Evolutionary conservation across 2,113 vertebrate genomes (phyloP).

Genomic region (Odontesthes bonariensis): DNA sequence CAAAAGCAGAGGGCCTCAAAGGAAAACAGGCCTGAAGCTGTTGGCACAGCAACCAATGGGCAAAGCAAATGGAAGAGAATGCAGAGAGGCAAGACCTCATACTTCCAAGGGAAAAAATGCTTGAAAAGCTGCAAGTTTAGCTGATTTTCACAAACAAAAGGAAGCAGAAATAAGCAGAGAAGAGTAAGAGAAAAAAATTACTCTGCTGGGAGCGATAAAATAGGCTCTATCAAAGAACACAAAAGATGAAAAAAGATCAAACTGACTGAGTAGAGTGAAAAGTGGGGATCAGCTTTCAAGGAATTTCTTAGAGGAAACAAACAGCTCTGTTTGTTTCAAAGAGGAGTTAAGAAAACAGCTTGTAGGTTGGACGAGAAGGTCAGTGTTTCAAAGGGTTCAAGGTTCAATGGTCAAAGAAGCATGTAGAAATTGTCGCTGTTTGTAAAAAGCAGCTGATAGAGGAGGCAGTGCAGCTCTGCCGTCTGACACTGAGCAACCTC

Average conservation of each 20-base stretch:
- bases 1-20: conserved; percentile 33
- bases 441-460: conserved; percentile 15
- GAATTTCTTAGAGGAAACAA: not conserved
- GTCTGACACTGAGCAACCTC: conserved; percentile 12
- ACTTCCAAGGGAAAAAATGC: not conserved
- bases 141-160: conserved; percentile 9
- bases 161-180: not conserved
- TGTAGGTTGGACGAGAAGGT: not conserved
- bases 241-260: conserved; percentile 5
- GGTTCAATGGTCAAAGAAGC: not conserved
- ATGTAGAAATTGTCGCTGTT: not conserved
- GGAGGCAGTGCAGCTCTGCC: conserved; percentile 10
- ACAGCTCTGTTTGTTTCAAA: not conserved
- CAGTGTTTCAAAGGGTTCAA: not conserved
- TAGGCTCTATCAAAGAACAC: not conserved
- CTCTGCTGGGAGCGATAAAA: not conserved
- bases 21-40: conserved; percentile 45
- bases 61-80: conserved; percentile 2
- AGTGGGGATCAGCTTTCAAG: not conserved
- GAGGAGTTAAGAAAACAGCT: not conserved
- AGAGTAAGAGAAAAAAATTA: not conserved
- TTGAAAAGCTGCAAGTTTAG: conserved; percentile 32
- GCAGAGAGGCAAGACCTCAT: conserved; percentile 15
- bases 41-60: conserved; percentile 38
- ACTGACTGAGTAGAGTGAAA: not conserved